These are phyloP conservation scores for Chondrilla cf. caribensis DNA, from an alignment of 37 sponge, comb jelly and placozoan genomes.

Conservation along the genomic window DNA sequence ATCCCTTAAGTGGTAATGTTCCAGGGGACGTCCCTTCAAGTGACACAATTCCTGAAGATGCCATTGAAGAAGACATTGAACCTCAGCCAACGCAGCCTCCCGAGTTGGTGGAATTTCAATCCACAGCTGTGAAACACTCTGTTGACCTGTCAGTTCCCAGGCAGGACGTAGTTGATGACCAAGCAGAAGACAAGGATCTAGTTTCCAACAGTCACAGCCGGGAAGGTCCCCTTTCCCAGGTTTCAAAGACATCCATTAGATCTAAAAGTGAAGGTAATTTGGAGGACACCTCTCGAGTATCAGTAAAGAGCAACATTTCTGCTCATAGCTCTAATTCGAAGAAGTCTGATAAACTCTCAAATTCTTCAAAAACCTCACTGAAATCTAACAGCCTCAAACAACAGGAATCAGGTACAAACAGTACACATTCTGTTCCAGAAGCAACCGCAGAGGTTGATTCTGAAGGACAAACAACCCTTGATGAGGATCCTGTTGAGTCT, in stretches of 20 bases:
- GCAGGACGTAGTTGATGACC: not conserved
- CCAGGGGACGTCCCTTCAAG: not conserved
- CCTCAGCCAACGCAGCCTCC: not conserved
- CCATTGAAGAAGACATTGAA: slow-evolving; percentile 15
- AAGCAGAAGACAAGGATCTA: not conserved
- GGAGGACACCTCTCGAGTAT: not conserved
- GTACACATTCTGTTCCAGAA: not conserved
- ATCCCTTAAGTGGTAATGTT: too few species aligned
- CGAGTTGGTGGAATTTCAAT: not conserved
- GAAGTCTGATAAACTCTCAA: not conserved
- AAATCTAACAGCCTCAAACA: not conserved
- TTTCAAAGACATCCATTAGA: slow-evolving; percentile 2
- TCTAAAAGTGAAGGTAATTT: not conserved
- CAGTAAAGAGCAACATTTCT: not conserved
- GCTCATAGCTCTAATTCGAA: not conserved
- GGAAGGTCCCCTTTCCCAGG: not conserved
- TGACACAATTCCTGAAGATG: not conserved
- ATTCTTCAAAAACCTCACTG: not conserved
- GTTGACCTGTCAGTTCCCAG: slow-evolving; percentile 11
- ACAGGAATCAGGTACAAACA: not conserved
- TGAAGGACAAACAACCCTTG: not conserved
- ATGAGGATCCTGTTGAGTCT: not conserved
- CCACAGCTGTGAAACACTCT: not conserved
- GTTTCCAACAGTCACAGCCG: not conserved
- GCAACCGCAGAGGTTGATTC: not conserved